These are phyloP conservation scores for Pluvialis apricaria DNA, from an alignment of 2,113 vertebrate genomes.

Conservation along the genomic window DNA sequence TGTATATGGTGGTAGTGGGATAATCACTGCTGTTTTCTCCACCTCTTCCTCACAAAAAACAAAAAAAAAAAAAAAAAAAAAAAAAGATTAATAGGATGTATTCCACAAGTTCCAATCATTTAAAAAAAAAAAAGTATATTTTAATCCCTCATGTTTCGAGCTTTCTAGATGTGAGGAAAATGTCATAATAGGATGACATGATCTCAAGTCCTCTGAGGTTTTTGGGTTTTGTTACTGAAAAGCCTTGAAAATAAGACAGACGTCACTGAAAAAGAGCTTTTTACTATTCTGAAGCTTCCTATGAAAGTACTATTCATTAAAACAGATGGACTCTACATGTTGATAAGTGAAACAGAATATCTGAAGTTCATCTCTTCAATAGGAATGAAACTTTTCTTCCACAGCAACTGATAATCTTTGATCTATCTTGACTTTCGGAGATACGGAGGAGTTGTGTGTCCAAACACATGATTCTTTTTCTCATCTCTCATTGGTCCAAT, in stretches of 20 bases:
- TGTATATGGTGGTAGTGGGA: not conserved
- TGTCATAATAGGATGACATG: not conserved
- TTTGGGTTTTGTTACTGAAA: not conserved
- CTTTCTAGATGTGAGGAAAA: not conserved
- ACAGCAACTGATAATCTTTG: not conserved
- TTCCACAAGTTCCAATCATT: not conserved
- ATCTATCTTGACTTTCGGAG: not conserved
- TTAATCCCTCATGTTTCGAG: not conserved
- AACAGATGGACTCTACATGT: not conserved
- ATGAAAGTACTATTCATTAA: not conserved
- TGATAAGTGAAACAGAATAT: not conserved
- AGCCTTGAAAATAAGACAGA: not conserved
- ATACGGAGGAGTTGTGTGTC: not conserved
- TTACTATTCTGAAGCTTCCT: not conserved
- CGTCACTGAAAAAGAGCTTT: not conserved
- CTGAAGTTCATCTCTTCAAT: not conserved
- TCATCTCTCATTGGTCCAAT: not conserved
- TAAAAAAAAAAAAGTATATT: too few species aligned
- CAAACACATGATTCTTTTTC: not conserved
- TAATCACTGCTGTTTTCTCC: not conserved
- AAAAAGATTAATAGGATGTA: not conserved
- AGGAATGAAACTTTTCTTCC: not conserved
- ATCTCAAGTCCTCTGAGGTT: not conserved
- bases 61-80: not conserved
- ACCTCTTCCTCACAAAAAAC: not conserved